Evolutionary conservation across 2,113 vertebrate species (phyloP), one percentile per base, ranked within the genome.

Genomic region (Procavia capensis): DNA sequence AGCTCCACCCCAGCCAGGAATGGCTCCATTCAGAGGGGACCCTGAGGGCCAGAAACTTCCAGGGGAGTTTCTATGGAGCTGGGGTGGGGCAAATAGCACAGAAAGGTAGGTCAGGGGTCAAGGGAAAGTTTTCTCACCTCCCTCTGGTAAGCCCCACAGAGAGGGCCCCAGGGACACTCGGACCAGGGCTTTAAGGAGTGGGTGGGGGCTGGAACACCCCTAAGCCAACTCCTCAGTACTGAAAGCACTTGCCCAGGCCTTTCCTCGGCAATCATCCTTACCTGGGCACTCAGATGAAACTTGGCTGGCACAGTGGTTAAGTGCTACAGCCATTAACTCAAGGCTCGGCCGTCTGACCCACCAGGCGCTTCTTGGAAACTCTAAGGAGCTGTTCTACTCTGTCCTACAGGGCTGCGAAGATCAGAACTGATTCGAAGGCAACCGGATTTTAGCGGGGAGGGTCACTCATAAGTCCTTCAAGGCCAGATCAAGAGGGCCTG

Each of bases 11-110:
- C 87, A 95, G 95, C 76, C 85, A 83, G 96, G 96, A 95, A 97
- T 96, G 98, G 96, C 41, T 97, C 96, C 95, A 97, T 96, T 95
- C 95, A 97, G 95, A 95, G 97, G 96, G 96, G 94, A 96, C 96
- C 98, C 97, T 88, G 95, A 98, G 96, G 95, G 98, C 97, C 95
- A 97, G 97, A 97, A 95, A 93, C 91, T 94, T 90, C 96, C 93
- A 88, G 74, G 93, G 92, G 96, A 74, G 96, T 97, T 98, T 97
- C 98, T 97, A 93, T 86, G 90, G 84, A 90, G 95, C 88, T 93
- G 90, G 97, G 95, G 98, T 0, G 80, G 80, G 93, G 90, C 93
- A 91, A 81, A 29, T 61, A 1, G 8, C 78, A 91, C 88, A 83
- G 92, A 89, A 72, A 96, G 83, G 90, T 80, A 91, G 91, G 94